Base-by-base conservation (phyloP, 2,888 invertebrate species). In the Pseudanteris insignis region DNA sequence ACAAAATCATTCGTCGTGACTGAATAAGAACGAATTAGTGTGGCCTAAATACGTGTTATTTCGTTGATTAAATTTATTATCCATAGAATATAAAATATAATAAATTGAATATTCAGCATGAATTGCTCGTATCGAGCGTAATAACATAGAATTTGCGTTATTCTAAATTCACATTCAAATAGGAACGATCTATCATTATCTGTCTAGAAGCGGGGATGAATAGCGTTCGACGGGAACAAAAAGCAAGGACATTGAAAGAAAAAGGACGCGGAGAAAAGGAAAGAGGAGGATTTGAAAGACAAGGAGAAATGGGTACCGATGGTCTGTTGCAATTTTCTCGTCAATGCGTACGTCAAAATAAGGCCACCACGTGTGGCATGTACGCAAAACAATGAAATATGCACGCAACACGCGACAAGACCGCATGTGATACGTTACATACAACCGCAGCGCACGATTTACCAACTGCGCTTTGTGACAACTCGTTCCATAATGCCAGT, bases 331-430 rank as follows among this genome's bases (percentile, higher is more conserved):
- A 72, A 74, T 74, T 75, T 74, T 68, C 73, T 72, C 68, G 69
- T 74, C 72, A 68, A 75, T 74, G 65, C 68, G 63, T 58, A 63
- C 62, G 70, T 68, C 69, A 68, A 66, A 64, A 65, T 48, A 62
- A 41, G 66, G 50, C 54, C 50, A 46, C 57, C 57, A 54, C 53
- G n/a, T n/a, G 54, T 61, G 59, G 66, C 55, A 67, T 41, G 47
- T 41, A 64, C 70, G 51, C 68, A 68, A 72, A 67, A 68, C 67
- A 65, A 73, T 73, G 68, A 73, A 73, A 72, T 72, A 73, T 72
- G 69, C 72, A 73, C 63, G 55, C 57, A 62, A 57, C 57, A 62
- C 61, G 53, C 57, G 53, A 60, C 47, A 48, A 25, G 32, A 59
- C 60, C 60, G 47, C 60, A 47, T 48, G 46, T n/a, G 40, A 43